phyloP scores from a whole-genome alignment of 2,113 vertebrate species.

The Archocentrus centrarchus region DNA sequence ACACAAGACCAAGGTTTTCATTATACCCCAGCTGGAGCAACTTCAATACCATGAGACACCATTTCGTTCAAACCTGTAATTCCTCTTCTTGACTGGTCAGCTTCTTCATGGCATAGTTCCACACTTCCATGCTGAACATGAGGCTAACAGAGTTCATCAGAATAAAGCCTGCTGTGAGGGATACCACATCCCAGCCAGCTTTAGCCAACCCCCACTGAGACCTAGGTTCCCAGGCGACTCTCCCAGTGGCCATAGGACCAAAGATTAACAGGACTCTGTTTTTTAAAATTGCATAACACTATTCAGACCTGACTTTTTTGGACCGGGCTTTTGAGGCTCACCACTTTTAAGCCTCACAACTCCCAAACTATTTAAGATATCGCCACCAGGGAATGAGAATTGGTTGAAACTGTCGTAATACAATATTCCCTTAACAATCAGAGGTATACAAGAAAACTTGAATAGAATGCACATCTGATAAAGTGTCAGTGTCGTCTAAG shows the following conservation, averaged over 20 bases:
- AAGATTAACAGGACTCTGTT: not conserved
- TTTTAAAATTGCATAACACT: not conserved
- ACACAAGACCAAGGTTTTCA: not conserved
- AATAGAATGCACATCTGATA: too few relatives aligned
- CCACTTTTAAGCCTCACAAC: too few relatives aligned
- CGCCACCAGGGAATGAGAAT: too few relatives aligned
- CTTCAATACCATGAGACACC: not conserved
- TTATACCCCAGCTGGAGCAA: not conserved
- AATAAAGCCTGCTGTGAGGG: slow-evolving; percentile 14
- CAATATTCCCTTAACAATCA: too few relatives aligned
- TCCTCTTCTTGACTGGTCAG: slow-evolving; percentile 17
- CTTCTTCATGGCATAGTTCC: slow-evolving; percentile 18
- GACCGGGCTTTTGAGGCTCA: too few relatives aligned
- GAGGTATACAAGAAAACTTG: too few relatives aligned
- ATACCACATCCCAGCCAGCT: not conserved
- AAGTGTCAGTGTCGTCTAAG: too few relatives aligned
- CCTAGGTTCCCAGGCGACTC: not conserved
- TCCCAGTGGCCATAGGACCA: not conserved
- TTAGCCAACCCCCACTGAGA: not conserved
- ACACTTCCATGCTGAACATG: not conserved
- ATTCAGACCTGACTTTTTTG: too few relatives aligned
- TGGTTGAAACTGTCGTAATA: too few relatives aligned
- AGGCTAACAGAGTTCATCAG: not conserved
- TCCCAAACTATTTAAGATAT: too few relatives aligned
- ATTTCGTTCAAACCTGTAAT: not conserved